A percentile compares a stretch with the other conserved stretches of the same genome.
These are phyloP conservation scores for Antedon bifida DNA, from an alignment of 35 echinoderm and acorn worm genomes.

Conservation along the genomic window DNA sequence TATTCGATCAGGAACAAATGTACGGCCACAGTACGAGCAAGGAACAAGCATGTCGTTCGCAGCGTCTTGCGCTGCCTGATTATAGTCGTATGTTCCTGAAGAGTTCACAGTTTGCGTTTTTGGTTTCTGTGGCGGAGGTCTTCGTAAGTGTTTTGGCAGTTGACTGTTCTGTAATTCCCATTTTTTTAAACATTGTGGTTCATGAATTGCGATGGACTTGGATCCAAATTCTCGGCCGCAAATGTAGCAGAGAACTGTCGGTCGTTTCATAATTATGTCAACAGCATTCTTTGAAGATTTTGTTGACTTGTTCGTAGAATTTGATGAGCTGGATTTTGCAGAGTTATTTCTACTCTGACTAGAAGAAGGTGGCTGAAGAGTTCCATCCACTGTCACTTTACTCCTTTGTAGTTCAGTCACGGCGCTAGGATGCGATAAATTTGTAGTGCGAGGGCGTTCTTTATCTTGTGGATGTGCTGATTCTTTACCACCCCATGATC, in stretches of 20 bases:
- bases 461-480: background rate
- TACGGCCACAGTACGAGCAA: constrained; percentile 31
- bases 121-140: constrained; percentile 67
- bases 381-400: constrained; percentile 28
- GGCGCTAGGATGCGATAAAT: constrained; percentile 58
- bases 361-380: background rate
- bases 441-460: constrained; percentile 49
- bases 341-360: background rate
- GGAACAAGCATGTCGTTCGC: constrained; percentile 23
- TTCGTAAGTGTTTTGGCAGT: constrained; percentile 60
- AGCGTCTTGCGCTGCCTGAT: constrained; percentile 27
- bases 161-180: constrained; percentile 70
- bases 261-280: constrained; percentile 14
- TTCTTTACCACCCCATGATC: constrained; percentile 32
- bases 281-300: background rate
- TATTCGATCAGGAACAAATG: constrained; percentile 37
- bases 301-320: background rate
- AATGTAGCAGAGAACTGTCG: constrained; percentile 71
- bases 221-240: constrained; percentile 91
- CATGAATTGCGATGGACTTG: constrained; percentile 94
- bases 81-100: constrained; percentile 21
- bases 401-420: constrained; percentile 39
- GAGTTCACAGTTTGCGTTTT: constrained; percentile 6
- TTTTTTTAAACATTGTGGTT: constrained; percentile 87
- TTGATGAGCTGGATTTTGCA: background rate